Evolutionary conservation across 1,140 invertebrate genomes (phyloP).

Genomic region (Tetragnatha versicolor): DNA sequence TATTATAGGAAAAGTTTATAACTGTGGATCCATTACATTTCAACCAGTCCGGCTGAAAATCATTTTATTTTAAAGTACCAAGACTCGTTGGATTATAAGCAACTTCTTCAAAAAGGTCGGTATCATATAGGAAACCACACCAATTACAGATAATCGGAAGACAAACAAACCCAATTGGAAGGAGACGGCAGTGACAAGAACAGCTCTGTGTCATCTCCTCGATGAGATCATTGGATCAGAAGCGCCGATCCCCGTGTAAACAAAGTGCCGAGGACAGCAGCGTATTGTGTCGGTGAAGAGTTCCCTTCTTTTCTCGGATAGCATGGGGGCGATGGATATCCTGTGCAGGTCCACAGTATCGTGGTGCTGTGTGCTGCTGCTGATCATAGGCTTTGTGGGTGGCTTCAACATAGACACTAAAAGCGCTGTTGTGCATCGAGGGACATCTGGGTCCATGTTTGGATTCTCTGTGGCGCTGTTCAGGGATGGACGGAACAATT

Average conservation of each 20-base stretch:
- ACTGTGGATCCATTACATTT: too few relatives aligned
- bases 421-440: constrained; percentile 63
- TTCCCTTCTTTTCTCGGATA: background rate
- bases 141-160: too few relatives aligned
- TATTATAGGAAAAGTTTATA: too few relatives aligned
- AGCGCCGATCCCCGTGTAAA: background rate
- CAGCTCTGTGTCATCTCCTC: background rate
- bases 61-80: too few relatives aligned
- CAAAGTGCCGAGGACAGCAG: background rate
- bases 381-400: background rate
- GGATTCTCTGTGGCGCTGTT: constrained; percentile 67
- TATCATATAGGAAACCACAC: too few relatives aligned
- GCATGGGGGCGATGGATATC: background rate
- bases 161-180: too few relatives aligned
- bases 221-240: background rate
- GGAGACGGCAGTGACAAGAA: too few relatives aligned
- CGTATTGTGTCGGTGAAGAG: background rate
- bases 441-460: constrained; percentile 64
- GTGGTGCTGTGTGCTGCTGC: constrained; percentile 34
- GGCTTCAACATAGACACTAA: constrained; percentile 66
- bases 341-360: background rate
- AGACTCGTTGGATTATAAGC: too few relatives aligned
- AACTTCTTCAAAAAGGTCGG: too few relatives aligned
- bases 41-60: too few relatives aligned
- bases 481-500: constrained; percentile 62